Base-by-base conservation (phyloP, 2,113 vertebrate genomes). In the Caranx ignobilis region DNA sequence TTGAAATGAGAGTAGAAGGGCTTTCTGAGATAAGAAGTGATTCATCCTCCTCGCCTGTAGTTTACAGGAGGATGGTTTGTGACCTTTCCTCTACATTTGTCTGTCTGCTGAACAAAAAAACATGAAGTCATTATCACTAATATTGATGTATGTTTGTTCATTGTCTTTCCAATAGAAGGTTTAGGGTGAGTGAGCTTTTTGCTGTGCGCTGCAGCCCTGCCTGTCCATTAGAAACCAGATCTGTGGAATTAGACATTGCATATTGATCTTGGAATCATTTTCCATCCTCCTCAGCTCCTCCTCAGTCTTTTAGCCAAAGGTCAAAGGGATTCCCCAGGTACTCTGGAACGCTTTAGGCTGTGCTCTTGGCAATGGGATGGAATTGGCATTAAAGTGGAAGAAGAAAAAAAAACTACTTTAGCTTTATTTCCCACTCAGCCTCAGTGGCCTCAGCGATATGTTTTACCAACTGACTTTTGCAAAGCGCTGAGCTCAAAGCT, bases 221-320 rank as follows among this genome's bases (percentile, higher is more conserved):
- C 19, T 10, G 43, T 75, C 65, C 65, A 26, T 81, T 80, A 75
- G 67, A 55, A 77, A 71, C 60, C 0, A 32, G 68, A 67, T 64
- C 81, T 19, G 50, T 11, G 43, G 77, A 57, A 31, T 32, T 10
- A 60, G 47, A 64, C 35, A 52, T 2, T 35, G 34, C 35, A 3
- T 61, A 82, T 79, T n/a, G 84, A 89, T 82, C 57, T 15, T 11
- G 16, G 12, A 66, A 37, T 70, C 52, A 47, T 63, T 47, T 43
- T 45, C 59, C 61, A 6, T 64, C 76, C 76, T 34, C 82, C 56
- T 54, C 61, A 5, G 32, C 65, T 71, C 26, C 67, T 61, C 54
- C 15, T 21, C 47, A 21, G 61, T n/a, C 34, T 64, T 21, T n/a
- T n/a, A 45, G 9, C 57, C 7, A 31, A 68, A 80, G 66, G 82